These are phyloP conservation scores for Metellina segmentata DNA, from an alignment of 2,888 invertebrate species.

Conservation along the genomic window DNA sequence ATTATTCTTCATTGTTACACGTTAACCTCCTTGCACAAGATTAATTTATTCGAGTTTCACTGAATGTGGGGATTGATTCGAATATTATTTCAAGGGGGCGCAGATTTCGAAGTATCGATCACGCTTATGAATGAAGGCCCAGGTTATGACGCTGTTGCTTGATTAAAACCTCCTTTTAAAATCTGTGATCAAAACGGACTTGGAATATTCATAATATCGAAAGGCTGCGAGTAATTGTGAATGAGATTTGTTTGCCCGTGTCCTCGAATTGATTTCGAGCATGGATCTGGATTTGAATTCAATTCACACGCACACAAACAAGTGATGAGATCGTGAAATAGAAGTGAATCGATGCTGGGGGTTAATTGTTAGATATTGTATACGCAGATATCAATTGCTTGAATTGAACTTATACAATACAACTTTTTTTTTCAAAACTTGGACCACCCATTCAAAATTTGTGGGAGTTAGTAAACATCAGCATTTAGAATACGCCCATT, in stretches of 20 bases:
- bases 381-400: neutral
- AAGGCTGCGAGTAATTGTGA: neutral
- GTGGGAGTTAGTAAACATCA: too few relatives aligned
- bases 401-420: too few relatives aligned
- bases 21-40: neutral
- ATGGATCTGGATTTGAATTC: neutral
- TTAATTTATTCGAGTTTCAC: slow-evolving; percentile 8
- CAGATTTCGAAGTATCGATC: slow-evolving; percentile 23
- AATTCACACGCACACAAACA: neutral
- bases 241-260: neutral
- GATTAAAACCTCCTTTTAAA: neutral
- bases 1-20: slow-evolving; percentile 21
- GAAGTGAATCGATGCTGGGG: neutral
- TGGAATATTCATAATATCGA: neutral
- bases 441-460: too few relatives aligned
- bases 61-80: slow-evolving; percentile 29
- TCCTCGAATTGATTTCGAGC: neutral
- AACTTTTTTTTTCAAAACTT: too few relatives aligned
- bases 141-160: neutral
- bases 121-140: neutral
- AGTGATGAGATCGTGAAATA: neutral
- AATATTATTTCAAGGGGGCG: slow-evolving; percentile 14
- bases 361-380: neutral
- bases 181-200: neutral
- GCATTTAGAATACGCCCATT: too few relatives aligned